These are phyloP conservation scores for Epizoanthus stellaris DNA, from an alignment of 92 coral and sea anemone genomes.

Conservation along the genomic window DNA sequence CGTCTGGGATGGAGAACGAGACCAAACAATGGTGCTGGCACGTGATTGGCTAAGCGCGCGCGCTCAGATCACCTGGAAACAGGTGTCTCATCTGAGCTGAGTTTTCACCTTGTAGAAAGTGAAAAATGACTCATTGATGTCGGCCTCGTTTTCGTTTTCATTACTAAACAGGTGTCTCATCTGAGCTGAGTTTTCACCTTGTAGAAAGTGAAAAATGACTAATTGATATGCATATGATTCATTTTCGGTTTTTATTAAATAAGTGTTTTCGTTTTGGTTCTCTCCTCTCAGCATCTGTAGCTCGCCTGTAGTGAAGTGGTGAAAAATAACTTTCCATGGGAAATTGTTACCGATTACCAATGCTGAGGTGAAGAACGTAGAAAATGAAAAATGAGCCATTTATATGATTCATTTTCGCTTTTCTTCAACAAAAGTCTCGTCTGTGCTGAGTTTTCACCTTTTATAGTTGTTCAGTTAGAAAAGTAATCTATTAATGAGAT, in stretches of 20 bases:
- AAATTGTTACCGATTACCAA: too few species aligned
- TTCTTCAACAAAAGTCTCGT: too few species aligned
- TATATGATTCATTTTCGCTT: not conserved
- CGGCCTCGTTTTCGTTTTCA: not conserved
- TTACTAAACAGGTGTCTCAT: not conserved
- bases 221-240: not conserved
- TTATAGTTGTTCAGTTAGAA: too few species aligned
- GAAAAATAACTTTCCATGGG: too few species aligned
- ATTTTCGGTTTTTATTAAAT: slow-evolving; percentile 10
- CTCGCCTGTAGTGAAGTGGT: too few species aligned
- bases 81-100: not conserved
- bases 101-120: not conserved
- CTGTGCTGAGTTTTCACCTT: too few species aligned
- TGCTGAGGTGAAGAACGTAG: too few species aligned
- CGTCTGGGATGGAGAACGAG: too few species aligned
- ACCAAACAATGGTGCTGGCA: too few species aligned
- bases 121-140: not conserved
- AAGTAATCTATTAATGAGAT: too few species aligned
- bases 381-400: slow-evolving; percentile 23
- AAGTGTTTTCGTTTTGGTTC: not conserved
- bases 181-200: not conserved
- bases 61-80: too few species aligned
- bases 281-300: not conserved
- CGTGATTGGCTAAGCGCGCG: too few species aligned
- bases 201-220: not conserved